Percentiles rank a stretch among this genome's conserved stretches.
phyloP scores from a whole-genome alignment of 2,113 vertebrate genomes.

The Urocynchramus pylzowi region DNA sequence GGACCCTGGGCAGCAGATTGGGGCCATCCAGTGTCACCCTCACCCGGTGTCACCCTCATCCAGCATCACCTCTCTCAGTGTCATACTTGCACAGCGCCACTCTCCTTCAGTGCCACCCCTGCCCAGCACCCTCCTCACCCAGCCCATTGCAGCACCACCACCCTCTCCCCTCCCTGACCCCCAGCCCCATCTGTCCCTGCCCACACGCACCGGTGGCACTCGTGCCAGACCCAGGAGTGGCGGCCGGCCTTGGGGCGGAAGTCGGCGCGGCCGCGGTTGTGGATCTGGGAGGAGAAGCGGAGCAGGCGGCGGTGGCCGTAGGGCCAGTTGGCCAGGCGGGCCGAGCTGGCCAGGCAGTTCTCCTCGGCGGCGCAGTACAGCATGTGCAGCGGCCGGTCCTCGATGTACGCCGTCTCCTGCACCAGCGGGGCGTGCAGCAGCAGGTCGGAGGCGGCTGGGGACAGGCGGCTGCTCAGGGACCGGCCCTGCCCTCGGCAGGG shows the following conservation, averaged over 20 bases:
- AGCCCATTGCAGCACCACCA: background rate
- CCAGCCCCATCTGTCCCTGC: background rate
- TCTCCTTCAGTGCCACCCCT: background rate
- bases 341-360: conserved; percentile 88
- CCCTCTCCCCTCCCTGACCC: background rate
- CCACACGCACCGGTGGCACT: conserved; percentile 87
- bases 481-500: background rate
- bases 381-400: conserved; percentile 97
- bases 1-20: background rate
- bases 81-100: background rate
- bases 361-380: conserved; percentile 94
- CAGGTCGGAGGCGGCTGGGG: conserved; percentile 89
- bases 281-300: conserved; percentile 97
- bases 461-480: background rate
- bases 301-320: conserved; percentile 94
- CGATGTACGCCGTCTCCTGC: conserved; percentile 93
- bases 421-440: conserved; percentile 88
- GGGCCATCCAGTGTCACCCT: background rate
- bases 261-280: conserved; percentile 92
- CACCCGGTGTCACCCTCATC: fast-evolving
- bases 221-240: conserved; percentile 98
- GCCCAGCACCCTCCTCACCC: background rate
- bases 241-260: conserved; percentile 94
- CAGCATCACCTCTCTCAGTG: fast-evolving
- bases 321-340: conserved; percentile 92